Evolutionary conservation across 2,797 vertebrate genomes (phyloP), one percentile per base, ranked within the genome.

Genomic region (Macropodus opercularis): DNA sequence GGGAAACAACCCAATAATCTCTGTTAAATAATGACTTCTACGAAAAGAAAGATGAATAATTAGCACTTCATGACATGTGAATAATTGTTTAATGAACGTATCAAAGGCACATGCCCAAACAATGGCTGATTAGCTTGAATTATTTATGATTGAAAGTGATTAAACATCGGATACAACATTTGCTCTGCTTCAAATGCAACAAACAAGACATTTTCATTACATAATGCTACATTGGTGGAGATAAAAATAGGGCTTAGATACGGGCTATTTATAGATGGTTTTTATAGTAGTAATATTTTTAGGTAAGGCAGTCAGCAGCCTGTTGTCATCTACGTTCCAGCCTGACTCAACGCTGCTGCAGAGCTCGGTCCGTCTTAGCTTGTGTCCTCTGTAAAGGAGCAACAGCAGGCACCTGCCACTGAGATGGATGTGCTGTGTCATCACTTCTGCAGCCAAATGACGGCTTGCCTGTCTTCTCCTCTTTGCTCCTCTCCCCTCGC

Each of bases 401-500:
- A 75, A 68, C 86, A 89, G 86, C 82, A 80, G 85, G 83, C 40
- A 77, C 62, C 86, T 87, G 86, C 79, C 84, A 84, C 76, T 8
- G 69, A 83, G 83, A 86, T 76, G 72, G 72, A 84, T 86, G 84
- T 82, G 85, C 86, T 85, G 68, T 85, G 81, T 88, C 86, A 90
- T 87, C 85, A 86, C 76, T 86, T 85, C 68, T 61, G 31, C 70
- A 62, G 80, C 81, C 81, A 84, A 81, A 84, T 72, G 72, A 86
- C 79, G 71, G 64, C 69, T 77, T 54, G 60, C 75, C 61, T 76
- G 53, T 73, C 54, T 50, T 29, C 55, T 73, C 31, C 47, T 63
- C 22, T 47, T 22, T 0, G 4, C 34, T 73, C 43, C 43, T 17
- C 59, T 31, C 36, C 17, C 12, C 4, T 27, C 34, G 19, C 29